These are phyloP conservation scores for Tetragnatha versicolor DNA, from an alignment of 1,140 invertebrate genomes.

Conservation along the genomic window DNA sequence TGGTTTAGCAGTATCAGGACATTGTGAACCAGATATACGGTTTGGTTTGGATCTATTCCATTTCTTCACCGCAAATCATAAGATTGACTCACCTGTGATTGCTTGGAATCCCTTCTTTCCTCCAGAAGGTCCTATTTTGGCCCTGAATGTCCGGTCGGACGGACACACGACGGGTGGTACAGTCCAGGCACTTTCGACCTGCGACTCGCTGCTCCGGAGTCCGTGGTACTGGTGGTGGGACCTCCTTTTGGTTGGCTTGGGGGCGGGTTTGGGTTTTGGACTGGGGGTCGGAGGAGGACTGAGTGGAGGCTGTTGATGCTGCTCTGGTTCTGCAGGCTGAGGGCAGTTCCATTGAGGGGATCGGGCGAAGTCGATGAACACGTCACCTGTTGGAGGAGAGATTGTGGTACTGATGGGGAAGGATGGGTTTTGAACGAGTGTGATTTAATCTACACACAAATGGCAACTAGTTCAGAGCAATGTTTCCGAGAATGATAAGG, in stretches of 20 bases:
- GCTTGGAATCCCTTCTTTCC: slow-evolving; percentile 59
- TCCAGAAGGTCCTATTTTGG: slow-evolving; percentile 60
- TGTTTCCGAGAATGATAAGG: no score
- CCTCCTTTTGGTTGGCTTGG: slow-evolving; percentile 26
- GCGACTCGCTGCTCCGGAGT: not conserved
- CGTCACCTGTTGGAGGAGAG: slow-evolving; percentile 73
- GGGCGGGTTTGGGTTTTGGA: not conserved
- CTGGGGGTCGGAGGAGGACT: not conserved
- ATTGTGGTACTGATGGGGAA: no score
- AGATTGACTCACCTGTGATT: slow-evolving; percentile 56
- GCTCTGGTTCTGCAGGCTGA: slow-evolving; percentile 71
- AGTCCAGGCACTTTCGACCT: slow-evolving; percentile 44
- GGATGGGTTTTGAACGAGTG: no score
- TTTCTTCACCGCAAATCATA: no score
- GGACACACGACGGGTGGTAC: slow-evolving; percentile 58
- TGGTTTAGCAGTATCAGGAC: no score
- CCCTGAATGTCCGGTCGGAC: slow-evolving; percentile 58
- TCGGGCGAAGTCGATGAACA: slow-evolving; percentile 85
- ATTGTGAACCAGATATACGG: no score
- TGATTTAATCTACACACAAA: no score
- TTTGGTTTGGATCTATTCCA: no score
- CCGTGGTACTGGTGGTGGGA: not conserved
- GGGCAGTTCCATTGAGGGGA: slow-evolving; percentile 91
- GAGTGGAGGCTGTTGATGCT: not conserved
- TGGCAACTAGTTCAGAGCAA: no score